Conservation (phyloP, 2,888 invertebrate genomes). For the Odontocerum albicorne region DNA sequence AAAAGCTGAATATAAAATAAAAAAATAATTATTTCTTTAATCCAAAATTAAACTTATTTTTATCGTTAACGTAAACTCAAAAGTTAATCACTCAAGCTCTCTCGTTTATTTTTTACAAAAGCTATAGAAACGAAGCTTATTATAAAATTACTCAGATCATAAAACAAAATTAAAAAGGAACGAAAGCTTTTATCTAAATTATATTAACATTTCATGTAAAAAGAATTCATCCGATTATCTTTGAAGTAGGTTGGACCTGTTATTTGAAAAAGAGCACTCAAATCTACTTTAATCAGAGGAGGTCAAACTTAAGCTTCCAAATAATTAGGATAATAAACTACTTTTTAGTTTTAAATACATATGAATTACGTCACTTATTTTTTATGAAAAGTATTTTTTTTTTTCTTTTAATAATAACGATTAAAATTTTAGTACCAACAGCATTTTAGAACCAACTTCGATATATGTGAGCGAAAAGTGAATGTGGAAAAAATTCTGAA, state of each 20-base stretch:
- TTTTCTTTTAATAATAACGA: too few species aligned
- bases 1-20: too few species aligned
- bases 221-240: constrained; percentile 11
- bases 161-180: constrained; percentile 9
- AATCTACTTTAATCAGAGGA: too few species aligned
- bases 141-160: constrained; percentile 10
- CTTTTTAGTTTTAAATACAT: too few species aligned
- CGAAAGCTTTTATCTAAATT: constrained; percentile 14
- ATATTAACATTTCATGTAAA: constrained; percentile 12
- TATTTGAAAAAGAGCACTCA: constrained; percentile 4
- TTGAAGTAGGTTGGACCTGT: constrained; percentile 4
- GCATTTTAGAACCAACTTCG: too few species aligned
- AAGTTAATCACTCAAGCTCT: not conserved
- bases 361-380: too few species aligned
- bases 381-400: too few species aligned
- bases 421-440: too few species aligned
- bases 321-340: too few species aligned
- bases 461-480: too few species aligned
- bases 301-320: too few species aligned
- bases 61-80: not conserved
- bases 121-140: constrained; percentile 5
- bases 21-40: not conserved
- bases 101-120: constrained; percentile 16
- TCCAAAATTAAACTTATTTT: not conserved
- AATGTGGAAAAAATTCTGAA: too few species aligned